Conservation (phyloP, 2,888 invertebrate genomes). For the Geophilus truncorum region DNA sequence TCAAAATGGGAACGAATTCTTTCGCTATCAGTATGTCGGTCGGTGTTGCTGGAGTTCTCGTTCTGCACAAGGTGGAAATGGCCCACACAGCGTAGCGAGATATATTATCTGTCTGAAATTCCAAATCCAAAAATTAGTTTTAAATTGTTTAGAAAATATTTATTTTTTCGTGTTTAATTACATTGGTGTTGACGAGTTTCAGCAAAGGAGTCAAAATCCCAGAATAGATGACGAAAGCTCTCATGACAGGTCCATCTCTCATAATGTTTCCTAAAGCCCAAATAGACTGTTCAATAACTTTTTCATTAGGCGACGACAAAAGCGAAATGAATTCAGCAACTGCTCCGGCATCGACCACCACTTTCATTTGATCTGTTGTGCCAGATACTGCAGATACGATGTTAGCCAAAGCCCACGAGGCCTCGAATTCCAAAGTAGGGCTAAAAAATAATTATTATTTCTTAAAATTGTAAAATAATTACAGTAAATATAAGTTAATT, state of each 20-base stretch:
- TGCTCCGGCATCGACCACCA: slow-evolving; percentile 85
- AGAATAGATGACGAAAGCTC: slow-evolving; percentile 90
- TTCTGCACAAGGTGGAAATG: slow-evolving; percentile 96
- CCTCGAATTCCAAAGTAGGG: slow-evolving; percentile 90
- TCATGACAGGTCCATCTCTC: slow-evolving; percentile 84
- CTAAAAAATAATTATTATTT: slow-evolving; percentile 50
- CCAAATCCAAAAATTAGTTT: too few species aligned
- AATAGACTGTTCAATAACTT: slow-evolving; percentile 98
- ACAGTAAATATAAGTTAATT: too few species aligned
- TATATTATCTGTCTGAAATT: too few species aligned
- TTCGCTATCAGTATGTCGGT: slow-evolving; percentile 79
- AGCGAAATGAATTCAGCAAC: slow-evolving; percentile 91
- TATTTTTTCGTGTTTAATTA: too few species aligned
- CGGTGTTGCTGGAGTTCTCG: slow-evolving; percentile 91
- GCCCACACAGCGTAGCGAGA: slow-evolving; percentile 99
- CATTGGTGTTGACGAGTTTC: too few species aligned
- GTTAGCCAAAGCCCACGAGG: slow-evolving; percentile 96
- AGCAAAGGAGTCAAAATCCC: slow-evolving; percentile 91
- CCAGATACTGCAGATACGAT: slow-evolving; percentile 95
- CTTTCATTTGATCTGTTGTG: slow-evolving; percentile 84
- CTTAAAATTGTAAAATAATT: not conserved
- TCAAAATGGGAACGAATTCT: slow-evolving; percentile 89
- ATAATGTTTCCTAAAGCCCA: slow-evolving; percentile 92
- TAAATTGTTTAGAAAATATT: too few species aligned
- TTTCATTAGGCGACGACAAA: slow-evolving; percentile 86